Base-by-base conservation (phyloP, 2,888 invertebrate species). In the Adelognathus sp. region DNA sequence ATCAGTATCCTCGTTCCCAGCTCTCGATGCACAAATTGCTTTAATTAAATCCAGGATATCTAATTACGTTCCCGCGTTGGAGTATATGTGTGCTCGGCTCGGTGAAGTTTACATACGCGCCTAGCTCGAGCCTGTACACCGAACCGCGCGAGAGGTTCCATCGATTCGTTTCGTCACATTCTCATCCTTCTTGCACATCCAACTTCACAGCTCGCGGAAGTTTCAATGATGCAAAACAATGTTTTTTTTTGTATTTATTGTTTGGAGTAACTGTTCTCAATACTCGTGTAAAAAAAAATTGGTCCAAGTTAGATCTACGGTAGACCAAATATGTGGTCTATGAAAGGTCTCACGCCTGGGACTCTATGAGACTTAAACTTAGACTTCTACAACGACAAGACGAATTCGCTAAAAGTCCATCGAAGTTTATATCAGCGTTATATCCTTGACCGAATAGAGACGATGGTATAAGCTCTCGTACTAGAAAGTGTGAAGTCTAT, bases 1-100 rank as follows among this genome's bases (percentile, higher is more conserved):
- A 80, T 60, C 73, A 81, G 81, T 85, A 83, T 85, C 81, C 84
- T 83, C 83, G 88, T 88, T 88, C 88, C 88, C 88, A 88, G 87
- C 87, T 85, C 79, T 81, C 83, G 81, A 86, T 86, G 86, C 83
- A 85, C 85, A 83, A 86, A 83, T 82, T 79, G 84, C 82, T 83
- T 86, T 86, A 86, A 86, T 86, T 86, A 86, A 86, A 86, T 85
- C 84, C 82, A 80, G 81, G 80, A 82, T 85, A 76, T 73, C 76
- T 80, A 85, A 81, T 78, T 74, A 78, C 56, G 78, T 78, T 78
- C 78, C 84, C 85, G 85, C 84, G 86, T 85, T 84, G 82, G 84
- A 83, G 73, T 82, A 50, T 66, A 50, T 46, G 73, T 73, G 69
- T 78, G 58, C 61, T 69, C 54, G 54, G 52, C 33, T 56, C 56